These are phyloP conservation scores for Falco cherrug DNA, from an alignment of 2,797 vertebrate species.

Conservation along the genomic window DNA sequence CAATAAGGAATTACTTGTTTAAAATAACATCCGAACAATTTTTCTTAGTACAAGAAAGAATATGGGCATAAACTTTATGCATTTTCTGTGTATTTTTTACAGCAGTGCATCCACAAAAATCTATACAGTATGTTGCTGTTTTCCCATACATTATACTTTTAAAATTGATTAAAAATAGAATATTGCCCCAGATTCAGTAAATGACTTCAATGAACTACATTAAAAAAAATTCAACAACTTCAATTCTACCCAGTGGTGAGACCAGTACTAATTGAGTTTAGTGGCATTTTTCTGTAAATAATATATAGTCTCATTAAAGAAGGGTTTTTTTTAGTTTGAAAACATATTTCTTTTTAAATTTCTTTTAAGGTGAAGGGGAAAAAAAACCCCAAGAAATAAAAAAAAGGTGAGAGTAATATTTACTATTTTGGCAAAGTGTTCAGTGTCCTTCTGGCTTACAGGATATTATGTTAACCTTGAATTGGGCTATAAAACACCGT, in stretches of 20 bases:
- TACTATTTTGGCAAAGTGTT: constrained; percentile 14
- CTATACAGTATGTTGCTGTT: background rate
- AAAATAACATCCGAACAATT: constrained; percentile 11
- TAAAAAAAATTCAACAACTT: background rate
- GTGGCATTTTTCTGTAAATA: constrained; percentile 49
- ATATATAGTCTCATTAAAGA: constrained; percentile 51
- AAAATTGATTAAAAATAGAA: constrained; percentile 31
- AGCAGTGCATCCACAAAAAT: background rate
- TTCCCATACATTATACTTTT: background rate
- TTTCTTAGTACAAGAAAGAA: background rate
- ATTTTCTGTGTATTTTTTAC: background rate
- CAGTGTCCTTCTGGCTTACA: background rate
- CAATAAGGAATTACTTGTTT: constrained; percentile 34
- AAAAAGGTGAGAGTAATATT: background rate
- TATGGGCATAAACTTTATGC: background rate
- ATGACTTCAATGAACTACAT: background rate
- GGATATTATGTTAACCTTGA: constrained; percentile 4
- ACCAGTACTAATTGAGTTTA: constrained; percentile 24
- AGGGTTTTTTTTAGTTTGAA: constrained; percentile 27
- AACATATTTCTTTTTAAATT: constrained; percentile 35
- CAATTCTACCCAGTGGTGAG: background rate
- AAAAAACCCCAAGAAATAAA: too few relatives aligned
- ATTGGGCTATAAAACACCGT: background rate
- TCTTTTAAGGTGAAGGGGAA: background rate
- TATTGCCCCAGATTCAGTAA: constrained; percentile 29